A percentile compares a stretch with the other conserved stretches of the same genome.
Evolutionary conservation across 1,140 invertebrate genomes (phyloP).

Genomic region (Drosophila arizonae): DNA sequence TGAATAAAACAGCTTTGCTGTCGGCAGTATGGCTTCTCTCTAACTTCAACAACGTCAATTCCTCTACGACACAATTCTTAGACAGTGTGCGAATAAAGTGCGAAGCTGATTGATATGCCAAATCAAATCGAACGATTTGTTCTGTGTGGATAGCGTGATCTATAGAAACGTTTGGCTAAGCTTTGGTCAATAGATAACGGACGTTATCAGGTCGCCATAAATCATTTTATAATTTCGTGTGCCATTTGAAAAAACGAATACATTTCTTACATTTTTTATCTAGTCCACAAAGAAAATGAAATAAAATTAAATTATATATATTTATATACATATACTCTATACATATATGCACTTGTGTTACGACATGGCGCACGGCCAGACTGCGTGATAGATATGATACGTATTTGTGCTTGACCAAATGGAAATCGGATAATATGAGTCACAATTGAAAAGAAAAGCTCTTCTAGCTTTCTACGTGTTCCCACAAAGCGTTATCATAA

Average conservation of each 20-base stretch:
- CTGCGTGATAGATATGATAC: constrained; percentile 41
- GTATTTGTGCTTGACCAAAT: constrained; percentile 12
- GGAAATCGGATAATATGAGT: constrained; percentile 6
- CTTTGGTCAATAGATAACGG: constrained; percentile 36
- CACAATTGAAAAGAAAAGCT: constrained; percentile 1
- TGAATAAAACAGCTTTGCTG: background rate
- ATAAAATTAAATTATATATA: constrained; percentile 26
- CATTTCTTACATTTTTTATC: constrained; percentile 36
- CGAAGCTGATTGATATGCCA: constrained; percentile 16
- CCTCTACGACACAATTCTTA: no score
- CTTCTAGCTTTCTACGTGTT: constrained; percentile 5
- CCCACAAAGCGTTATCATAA: constrained; percentile 9
- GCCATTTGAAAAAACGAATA: background rate
- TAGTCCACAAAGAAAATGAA: constrained; percentile 13
- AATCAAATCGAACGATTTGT: constrained; percentile 8
- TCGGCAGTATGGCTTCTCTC: no score
- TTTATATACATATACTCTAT: constrained; percentile 25
- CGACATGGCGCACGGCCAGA: constrained; percentile 12
- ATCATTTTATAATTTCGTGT: constrained; percentile 41
- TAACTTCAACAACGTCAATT: no score
- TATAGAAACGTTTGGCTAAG: constrained; percentile 1
- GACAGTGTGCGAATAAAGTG: no score
- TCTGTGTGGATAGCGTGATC: no score
- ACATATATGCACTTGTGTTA: constrained; percentile 4
- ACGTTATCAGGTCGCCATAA: constrained; percentile 55